A percentile compares a stretch with the other conserved stretches of the same genome.
phyloP scores from a whole-genome alignment of 2,888 invertebrate genomes.

The Allophyes oxyacanthae region DNA sequence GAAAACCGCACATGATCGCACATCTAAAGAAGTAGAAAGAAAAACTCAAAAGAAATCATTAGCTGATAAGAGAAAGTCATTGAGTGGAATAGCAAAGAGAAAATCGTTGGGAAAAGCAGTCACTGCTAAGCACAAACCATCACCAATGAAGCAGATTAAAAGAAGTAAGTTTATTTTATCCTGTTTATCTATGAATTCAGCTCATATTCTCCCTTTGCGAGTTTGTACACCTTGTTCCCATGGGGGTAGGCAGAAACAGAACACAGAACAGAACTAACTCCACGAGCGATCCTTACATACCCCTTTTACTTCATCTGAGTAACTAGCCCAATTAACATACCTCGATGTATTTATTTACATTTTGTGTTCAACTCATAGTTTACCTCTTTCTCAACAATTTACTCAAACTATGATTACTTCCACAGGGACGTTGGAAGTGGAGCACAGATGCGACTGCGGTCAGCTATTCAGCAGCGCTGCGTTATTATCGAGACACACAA shows the following conservation, averaged over 20 bases:
- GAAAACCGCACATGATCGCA: constrained; percentile 55
- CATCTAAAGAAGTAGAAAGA: constrained; percentile 54
- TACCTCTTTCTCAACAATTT: background rate
- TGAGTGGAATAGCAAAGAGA: constrained; percentile 76
- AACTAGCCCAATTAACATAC: too few species aligned
- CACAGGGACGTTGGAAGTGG: constrained; percentile 70
- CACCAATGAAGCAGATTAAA: constrained; percentile 70
- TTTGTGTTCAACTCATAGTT: too few species aligned
- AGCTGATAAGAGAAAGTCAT: constrained; percentile 74
- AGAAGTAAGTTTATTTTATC: constrained; percentile 75
- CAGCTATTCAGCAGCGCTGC: constrained; percentile 83
- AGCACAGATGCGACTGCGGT: constrained; percentile 88
- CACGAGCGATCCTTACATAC: too few species aligned
- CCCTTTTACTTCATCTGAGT: too few species aligned
- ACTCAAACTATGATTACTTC: background rate
- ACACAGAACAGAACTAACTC: too few species aligned
- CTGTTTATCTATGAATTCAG: constrained; percentile 1
- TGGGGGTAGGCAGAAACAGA: too few species aligned
- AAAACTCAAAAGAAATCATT: constrained; percentile 66
- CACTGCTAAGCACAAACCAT: constrained; percentile 64
- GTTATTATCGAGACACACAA: constrained; percentile 79
- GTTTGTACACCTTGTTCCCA: too few species aligned
- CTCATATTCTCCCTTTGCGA: background rate
- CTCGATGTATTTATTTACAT: too few species aligned
- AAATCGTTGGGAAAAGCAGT: constrained; percentile 75